Evolutionary conservation across 2,797 vertebrate species (phyloP).

Genomic region (Bovichtus diacanthus): DNA sequence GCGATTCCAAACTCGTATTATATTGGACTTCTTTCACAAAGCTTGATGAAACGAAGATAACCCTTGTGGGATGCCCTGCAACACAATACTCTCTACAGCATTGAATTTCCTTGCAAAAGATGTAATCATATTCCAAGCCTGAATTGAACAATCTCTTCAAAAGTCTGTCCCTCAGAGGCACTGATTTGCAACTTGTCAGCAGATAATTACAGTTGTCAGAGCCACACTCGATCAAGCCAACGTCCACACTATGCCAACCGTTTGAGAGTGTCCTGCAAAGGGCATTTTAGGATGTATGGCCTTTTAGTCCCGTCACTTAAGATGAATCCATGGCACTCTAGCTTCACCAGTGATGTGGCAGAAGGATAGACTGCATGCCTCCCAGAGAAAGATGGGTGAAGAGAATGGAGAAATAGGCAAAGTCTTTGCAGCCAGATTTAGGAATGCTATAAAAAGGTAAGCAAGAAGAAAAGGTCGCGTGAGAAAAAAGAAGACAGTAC

Average conservation of each 20-base stretch:
- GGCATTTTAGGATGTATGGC: slow-evolving; percentile 18
- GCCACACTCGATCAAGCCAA: slow-evolving; percentile 29
- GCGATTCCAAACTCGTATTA: slow-evolving; percentile 13
- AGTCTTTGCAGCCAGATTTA: background rate
- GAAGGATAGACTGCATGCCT: slow-evolving; percentile 19
- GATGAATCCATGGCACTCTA: slow-evolving; percentile 35
- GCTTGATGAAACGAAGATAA: slow-evolving; percentile 17
- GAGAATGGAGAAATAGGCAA: background rate
- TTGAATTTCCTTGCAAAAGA: background rate
- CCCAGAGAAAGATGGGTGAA: background rate
- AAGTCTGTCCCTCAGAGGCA: slow-evolving; percentile 20
- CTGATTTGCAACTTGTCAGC: slow-evolving; percentile 44
- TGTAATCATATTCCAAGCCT: slow-evolving; percentile 21
- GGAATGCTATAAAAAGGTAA: background rate
- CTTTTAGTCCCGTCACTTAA: slow-evolving; percentile 48
- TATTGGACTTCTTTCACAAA: slow-evolving; percentile 22
- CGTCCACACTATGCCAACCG: background rate
- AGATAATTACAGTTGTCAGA: slow-evolving; percentile 52
- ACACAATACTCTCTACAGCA: background rate
- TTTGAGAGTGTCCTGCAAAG: slow-evolving; percentile 43
- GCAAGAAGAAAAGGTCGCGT: slow-evolving; percentile 10
- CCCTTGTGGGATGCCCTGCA: background rate
- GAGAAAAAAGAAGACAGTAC: slow-evolving; percentile 4
- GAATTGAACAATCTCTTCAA: slow-evolving; percentile 20
- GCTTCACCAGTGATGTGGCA: slow-evolving; percentile 12